These are phyloP conservation scores for Tachysurus fulvidraco DNA, from an alignment of 2,113 vertebrate genomes.

Conservation along the genomic window DNA sequence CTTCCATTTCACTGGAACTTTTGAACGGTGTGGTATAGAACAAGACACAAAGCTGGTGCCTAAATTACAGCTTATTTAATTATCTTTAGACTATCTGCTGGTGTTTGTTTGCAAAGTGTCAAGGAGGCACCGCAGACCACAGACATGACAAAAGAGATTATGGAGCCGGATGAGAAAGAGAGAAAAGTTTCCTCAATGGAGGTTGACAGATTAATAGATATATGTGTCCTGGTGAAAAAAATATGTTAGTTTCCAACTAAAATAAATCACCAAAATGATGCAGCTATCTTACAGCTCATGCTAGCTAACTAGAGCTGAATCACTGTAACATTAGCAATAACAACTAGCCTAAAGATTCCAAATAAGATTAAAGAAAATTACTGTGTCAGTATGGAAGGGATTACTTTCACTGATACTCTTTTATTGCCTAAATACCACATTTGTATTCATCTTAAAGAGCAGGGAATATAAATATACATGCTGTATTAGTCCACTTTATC, in stretches of 20 bases:
- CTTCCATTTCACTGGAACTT: constrained; percentile 24
- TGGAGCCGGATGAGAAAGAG: neutral
- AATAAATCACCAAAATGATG: neutral
- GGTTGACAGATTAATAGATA: neutral
- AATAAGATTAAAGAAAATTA: neutral
- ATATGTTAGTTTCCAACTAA: neutral
- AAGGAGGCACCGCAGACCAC: neutral
- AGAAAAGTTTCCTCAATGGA: neutral
- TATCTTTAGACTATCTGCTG: neutral
- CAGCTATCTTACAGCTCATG: neutral
- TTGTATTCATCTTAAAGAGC: neutral
- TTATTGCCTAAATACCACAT: neutral
- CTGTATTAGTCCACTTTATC: neutral
- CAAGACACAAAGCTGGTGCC: constrained; percentile 21
- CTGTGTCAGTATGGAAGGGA: neutral
- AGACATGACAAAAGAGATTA: neutral
- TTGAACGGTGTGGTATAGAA: constrained; percentile 1
- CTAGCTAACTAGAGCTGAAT: neutral
- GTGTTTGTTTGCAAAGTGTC: constrained; percentile 15
- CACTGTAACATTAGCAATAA: neutral
- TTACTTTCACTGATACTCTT: neutral
- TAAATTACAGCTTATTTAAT: constrained; percentile 18
- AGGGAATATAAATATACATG: neutral
- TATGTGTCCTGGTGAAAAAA: neutral
- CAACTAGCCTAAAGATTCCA: neutral